Evolutionary conservation across 2,888 invertebrate species (phyloP).

Genomic region (Apamea epomidion): DNA sequence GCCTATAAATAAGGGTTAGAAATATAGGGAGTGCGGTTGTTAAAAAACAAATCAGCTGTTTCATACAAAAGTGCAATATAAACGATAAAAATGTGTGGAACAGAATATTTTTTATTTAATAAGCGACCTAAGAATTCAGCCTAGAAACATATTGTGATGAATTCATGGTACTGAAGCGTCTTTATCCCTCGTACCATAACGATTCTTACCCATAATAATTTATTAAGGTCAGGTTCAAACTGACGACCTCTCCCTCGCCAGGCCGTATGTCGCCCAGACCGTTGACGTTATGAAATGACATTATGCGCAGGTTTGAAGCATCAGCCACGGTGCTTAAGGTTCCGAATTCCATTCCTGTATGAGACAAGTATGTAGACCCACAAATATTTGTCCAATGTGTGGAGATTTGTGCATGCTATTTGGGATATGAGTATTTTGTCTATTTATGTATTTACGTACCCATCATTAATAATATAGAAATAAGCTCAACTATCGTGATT

Average conservation of each 20-base stretch:
- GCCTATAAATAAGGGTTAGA: background rate
- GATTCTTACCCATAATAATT: slow-evolving; percentile 7
- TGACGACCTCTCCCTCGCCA: slow-evolving; percentile 4
- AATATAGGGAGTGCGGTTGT: background rate
- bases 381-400: slow-evolving; percentile 26
- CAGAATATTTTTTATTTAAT: background rate
- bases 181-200: background rate
- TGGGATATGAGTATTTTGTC: background rate
- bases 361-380: slow-evolving; percentile 27
- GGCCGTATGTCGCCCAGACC: slow-evolving; percentile 5
- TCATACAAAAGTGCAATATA: background rate
- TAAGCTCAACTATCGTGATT: background rate
- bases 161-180: background rate
- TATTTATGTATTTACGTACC: background rate
- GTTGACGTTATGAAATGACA: slow-evolving; percentile 27
- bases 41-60: background rate
- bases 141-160: background rate
- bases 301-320: slow-evolving; percentile 16
- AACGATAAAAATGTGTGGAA: background rate
- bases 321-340: slow-evolving; percentile 7
- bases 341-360: slow-evolving; percentile 38
- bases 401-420: background rate
- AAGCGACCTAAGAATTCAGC: background rate
- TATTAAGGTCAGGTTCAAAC: slow-evolving; percentile 32
- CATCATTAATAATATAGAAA: background rate